Base-by-base conservation (phyloP, 2,888 invertebrate genomes). In the Plemyria rubiginata region DNA sequence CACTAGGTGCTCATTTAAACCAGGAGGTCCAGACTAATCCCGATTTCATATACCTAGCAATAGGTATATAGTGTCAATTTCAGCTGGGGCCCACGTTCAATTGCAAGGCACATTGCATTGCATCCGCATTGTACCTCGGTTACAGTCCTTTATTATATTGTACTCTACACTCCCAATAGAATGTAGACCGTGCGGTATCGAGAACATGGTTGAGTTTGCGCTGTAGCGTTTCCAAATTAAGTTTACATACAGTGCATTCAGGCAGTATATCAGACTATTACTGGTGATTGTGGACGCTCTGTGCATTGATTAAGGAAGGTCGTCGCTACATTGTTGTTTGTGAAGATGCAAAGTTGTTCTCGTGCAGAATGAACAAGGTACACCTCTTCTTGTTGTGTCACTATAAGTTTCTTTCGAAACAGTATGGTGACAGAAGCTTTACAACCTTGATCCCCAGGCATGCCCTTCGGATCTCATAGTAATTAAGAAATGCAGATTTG, bases 261-360 rank as follows among this genome's bases (percentile, higher is more conserved):
- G 63, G 70, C 75, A 82, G 76, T 89, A 86, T 78, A 88, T 90
- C 87, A 87, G 78, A 68, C 84, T 71, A 89, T 91, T 90, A 85
- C 80, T 79, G 67, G 79, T 87, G 83, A 89, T 90, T 90, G 88
- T 82, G 81, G 79, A 85, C 85, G 85, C 71, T 79, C 79, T 70
- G 68, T 80, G 85, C 86, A 90, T 89, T 88, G 82, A 88, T 85
- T 84, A 85, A 85, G 79, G 85, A 87, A 85, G 84, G 82, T 80
- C 82, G 76, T 67, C 50, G 63, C 66, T 75, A 80, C 80, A 82
- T 72, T 84, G 82, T 82, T 71, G 79, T 76, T 16, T 56, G 59
- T 53, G 49, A 32, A 65, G 60, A 60, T 60, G 50, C 36, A 49
- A 64, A 52, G 45, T 56, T 53, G 16, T 50, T 57, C 40, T 40